These are phyloP conservation scores for Dendrolimus pini DNA, from an alignment of 2,888 invertebrate genomes.

Conservation along the genomic window DNA sequence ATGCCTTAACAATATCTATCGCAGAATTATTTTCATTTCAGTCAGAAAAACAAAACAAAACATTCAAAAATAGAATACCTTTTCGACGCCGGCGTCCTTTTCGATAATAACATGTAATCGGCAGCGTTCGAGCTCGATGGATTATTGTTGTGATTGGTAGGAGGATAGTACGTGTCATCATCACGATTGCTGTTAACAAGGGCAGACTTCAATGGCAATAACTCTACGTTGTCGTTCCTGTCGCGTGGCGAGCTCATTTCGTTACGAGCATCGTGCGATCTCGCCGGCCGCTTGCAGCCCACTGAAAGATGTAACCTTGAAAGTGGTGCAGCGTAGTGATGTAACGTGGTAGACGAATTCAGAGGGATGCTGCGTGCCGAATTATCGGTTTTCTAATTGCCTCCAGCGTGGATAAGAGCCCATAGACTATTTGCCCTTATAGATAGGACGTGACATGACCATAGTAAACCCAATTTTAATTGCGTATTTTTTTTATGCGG, in stretches of 20 bases:
- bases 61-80: slow-evolving; percentile 39
- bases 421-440: no score
- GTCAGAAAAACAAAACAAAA: slow-evolving; percentile 2
- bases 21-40: no score
- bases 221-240: slow-evolving; percentile 58
- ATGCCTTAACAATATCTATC: no score
- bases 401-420: no score
- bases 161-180: slow-evolving; percentile 57
- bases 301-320: slow-evolving; percentile 50
- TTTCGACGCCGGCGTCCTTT: slow-evolving; percentile 71
- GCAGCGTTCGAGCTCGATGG: slow-evolving; percentile 55
- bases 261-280: slow-evolving; percentile 45
- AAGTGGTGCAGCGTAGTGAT: slow-evolving; percentile 52
- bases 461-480: no score
- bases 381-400: neutral
- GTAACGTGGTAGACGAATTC: slow-evolving; percentile 5
- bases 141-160: slow-evolving; percentile 43
- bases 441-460: no score
- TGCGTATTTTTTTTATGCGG: no score
- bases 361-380: neutral
- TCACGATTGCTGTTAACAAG: slow-evolving; percentile 63
- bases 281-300: slow-evolving; percentile 43
- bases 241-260: slow-evolving; percentile 61
- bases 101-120: slow-evolving; percentile 66
- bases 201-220: slow-evolving; percentile 63